These are phyloP conservation scores for Chydorus sphaericus DNA, from an alignment of 2,888 invertebrate species.

Conservation along the genomic window DNA sequence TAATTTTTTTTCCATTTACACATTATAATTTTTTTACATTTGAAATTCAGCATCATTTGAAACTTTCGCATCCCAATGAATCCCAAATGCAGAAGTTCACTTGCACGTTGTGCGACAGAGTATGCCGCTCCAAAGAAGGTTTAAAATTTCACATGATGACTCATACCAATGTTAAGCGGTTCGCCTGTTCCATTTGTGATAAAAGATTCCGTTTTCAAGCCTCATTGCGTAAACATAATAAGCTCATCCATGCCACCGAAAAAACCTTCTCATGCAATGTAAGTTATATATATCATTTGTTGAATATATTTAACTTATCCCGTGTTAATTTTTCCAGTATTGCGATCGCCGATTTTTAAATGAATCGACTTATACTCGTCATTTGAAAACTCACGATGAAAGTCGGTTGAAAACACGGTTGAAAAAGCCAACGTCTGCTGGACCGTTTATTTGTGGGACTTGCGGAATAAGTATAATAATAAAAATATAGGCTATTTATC, in stretches of 20 bases:
- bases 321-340: not conserved
- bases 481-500: no score
- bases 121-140: not conserved
- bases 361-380: not conserved
- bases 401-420: not conserved
- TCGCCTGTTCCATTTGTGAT: not conserved
- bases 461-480: not conserved
- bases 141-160: not conserved
- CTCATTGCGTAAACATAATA: not conserved
- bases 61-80: not conserved
- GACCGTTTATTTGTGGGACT: not conserved
- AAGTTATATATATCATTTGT: not conserved
- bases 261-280: not conserved
- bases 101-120: not conserved
- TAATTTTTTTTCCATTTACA: not conserved
- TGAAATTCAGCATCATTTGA: not conserved
- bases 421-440: not conserved
- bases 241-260: not conserved
- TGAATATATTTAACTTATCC: not conserved
- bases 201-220: not conserved
- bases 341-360: not conserved
- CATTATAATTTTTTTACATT: not conserved
- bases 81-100: not conserved
- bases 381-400: not conserved
- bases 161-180: not conserved